Evolutionary conservation across 2,797 vertebrate species (phyloP).

Genomic region (Iguana delicatissima): DNA sequence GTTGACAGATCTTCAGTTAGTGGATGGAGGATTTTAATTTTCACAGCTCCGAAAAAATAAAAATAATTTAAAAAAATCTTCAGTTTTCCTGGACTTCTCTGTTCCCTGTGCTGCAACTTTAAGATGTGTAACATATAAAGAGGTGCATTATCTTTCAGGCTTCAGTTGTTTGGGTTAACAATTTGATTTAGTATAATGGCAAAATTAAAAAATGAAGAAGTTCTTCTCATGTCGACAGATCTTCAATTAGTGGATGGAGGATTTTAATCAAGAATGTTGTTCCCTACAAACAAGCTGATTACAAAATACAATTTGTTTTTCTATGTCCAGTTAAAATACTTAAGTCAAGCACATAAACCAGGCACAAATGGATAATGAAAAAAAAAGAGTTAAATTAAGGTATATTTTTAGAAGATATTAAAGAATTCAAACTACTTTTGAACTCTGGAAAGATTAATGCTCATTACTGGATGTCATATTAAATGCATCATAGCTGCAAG

Average conservation of each 20-base stretch:
- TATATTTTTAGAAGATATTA: neutral
- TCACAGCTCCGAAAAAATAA: constrained; percentile 62
- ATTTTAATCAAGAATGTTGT: constrained; percentile 73
- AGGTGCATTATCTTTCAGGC: constrained; percentile 74
- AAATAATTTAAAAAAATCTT: constrained; percentile 77
- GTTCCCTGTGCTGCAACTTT: constrained; percentile 72
- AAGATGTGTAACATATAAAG: constrained; percentile 73
- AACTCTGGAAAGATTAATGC: neutral
- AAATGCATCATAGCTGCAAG: constrained; percentile 7
- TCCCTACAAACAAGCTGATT: constrained; percentile 71
- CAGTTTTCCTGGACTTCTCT: constrained; percentile 74
- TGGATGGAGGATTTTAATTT: constrained; percentile 76
- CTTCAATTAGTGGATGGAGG: too few species aligned
- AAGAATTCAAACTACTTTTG: neutral
- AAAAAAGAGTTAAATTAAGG: neutral
- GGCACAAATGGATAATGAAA: constrained; percentile 67
- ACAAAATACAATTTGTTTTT: constrained; percentile 70
- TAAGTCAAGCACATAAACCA: constrained; percentile 42
- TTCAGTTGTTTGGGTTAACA: constrained; percentile 73
- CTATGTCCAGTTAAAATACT: constrained; percentile 45
- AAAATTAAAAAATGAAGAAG: too few species aligned
- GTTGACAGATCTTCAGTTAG: constrained; percentile 78
- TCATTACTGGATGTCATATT: neutral
- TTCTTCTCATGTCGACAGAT: too few species aligned
- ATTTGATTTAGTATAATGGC: constrained; percentile 1